These are phyloP conservation scores for Benitochromis conjunctus DNA, from an alignment of 2,113 vertebrate species.

Conservation along the genomic window DNA sequence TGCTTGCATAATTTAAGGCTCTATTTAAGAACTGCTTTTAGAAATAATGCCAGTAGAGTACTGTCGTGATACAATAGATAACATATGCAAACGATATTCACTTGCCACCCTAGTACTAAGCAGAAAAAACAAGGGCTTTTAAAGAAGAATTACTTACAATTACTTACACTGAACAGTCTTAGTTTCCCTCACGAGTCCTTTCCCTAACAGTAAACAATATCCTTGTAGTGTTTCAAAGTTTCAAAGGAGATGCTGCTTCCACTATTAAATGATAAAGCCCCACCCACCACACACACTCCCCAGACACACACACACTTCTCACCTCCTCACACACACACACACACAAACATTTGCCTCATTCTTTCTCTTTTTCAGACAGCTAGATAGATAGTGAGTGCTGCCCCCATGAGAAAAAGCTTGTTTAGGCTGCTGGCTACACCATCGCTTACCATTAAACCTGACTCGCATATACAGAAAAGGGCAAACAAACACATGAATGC, in stretches of 20 bases:
- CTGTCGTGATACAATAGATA: not conserved
- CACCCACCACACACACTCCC: not conserved
- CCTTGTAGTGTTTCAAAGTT: not conserved
- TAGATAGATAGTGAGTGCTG: constrained; percentile 47
- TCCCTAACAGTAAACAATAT: not conserved
- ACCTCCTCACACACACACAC: not conserved
- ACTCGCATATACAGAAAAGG: constrained; percentile 19
- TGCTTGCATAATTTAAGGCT: not conserved
- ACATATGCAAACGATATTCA: not conserved
- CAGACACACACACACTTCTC: not conserved
- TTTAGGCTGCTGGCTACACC: constrained; percentile 55
- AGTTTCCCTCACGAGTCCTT: not conserved
- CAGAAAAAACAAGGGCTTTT: not conserved
- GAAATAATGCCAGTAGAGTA: not conserved
- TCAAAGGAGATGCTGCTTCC: constrained; percentile 6
- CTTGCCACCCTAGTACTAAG: not conserved
- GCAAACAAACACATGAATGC: constrained; percentile 20
- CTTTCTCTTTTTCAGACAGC: constrained; percentile 6
- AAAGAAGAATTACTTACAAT: not conserved
- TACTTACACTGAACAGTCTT: not conserved
- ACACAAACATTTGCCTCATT: not conserved
- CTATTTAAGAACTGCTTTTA: not conserved
- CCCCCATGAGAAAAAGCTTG: constrained; percentile 54
- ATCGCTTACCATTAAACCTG: constrained; percentile 59
- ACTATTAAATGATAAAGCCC: constrained; percentile 35